Evolutionary conservation across 2,113 vertebrate species (phyloP).

Genomic region (Microtus montanus): DNA sequence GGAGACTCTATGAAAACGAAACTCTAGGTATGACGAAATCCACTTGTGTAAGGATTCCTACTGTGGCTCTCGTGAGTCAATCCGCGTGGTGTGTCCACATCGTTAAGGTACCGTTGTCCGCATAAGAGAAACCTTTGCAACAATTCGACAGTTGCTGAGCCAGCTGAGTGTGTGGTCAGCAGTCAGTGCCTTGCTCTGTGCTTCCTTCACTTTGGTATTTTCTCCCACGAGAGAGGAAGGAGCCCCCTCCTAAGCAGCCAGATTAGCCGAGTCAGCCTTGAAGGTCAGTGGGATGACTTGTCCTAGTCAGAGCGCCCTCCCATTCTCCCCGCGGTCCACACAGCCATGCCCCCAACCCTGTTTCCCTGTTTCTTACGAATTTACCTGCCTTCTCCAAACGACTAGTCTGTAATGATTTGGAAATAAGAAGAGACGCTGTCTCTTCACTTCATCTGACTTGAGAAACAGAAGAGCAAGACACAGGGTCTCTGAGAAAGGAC

Average conservation of each 20-base stretch:
- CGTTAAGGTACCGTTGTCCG: neutral
- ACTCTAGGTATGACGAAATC: neutral
- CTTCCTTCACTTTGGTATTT: conserved; percentile 1
- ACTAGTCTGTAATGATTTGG: conserved; percentile 6
- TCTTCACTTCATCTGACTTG: neutral
- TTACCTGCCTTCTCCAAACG: neutral
- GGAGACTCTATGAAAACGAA: neutral
- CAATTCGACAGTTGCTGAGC: neutral
- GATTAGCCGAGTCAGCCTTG: neutral
- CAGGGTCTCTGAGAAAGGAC: neutral
- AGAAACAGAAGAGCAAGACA: neutral
- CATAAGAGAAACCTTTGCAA: neutral
- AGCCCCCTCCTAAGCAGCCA: neutral
- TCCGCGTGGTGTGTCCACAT: no score
- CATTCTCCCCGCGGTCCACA: neutral
- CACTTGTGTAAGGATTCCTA: neutral
- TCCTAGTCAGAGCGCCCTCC: neutral
- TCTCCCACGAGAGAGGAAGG: neutral
- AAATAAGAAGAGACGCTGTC: neutral
- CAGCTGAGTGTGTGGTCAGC: neutral
- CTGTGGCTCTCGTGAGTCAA: neutral
- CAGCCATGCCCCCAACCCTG: neutral
- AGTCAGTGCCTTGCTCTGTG: neutral
- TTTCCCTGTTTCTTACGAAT: neutral
- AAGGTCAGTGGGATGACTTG: neutral